Percentiles rank a stretch among this genome's conserved stretches.
Evolutionary conservation across 2,113 vertebrate species (phyloP).

Genomic region (Dendropsophus ebraccatus): DNA sequence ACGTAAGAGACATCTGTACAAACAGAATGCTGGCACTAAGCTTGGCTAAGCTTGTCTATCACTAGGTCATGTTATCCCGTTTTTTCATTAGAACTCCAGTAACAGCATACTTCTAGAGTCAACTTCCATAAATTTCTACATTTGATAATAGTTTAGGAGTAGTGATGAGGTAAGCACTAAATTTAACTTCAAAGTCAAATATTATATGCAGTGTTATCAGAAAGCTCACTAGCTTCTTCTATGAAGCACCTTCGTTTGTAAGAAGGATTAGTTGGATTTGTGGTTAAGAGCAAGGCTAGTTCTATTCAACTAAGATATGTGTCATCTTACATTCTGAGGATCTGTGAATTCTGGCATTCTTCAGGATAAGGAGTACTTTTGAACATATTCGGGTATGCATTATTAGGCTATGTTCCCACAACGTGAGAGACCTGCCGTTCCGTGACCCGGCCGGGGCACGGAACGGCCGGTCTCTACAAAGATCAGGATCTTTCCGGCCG

Average conservation of each 20-base stretch:
- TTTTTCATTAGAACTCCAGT: background rate
- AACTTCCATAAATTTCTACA: slow-evolving; percentile 3
- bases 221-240: background rate
- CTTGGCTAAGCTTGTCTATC: slow-evolving; percentile 6
- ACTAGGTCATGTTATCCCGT: background rate
- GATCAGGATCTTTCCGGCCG: too few species aligned
- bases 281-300: background rate
- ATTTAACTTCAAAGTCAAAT: background rate
- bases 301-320: background rate
- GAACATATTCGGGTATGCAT: too few species aligned
- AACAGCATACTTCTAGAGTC: background rate
- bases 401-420: too few species aligned
- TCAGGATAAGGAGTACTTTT: too few species aligned
- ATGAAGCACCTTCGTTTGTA: background rate
- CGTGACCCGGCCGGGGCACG: too few species aligned
- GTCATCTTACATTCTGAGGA: too few species aligned
- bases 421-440: too few species aligned
- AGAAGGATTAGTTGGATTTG: background rate
- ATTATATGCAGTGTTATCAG: background rate
- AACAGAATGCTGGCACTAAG: slow-evolving; percentile 14
- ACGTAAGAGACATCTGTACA: slow-evolving; percentile 9
- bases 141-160: background rate
- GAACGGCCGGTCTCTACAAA: too few species aligned
- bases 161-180: background rate
- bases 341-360: too few species aligned